Base-by-base conservation (phyloP, 2,888 invertebrate species). In the Cetonia aurata region DNA sequence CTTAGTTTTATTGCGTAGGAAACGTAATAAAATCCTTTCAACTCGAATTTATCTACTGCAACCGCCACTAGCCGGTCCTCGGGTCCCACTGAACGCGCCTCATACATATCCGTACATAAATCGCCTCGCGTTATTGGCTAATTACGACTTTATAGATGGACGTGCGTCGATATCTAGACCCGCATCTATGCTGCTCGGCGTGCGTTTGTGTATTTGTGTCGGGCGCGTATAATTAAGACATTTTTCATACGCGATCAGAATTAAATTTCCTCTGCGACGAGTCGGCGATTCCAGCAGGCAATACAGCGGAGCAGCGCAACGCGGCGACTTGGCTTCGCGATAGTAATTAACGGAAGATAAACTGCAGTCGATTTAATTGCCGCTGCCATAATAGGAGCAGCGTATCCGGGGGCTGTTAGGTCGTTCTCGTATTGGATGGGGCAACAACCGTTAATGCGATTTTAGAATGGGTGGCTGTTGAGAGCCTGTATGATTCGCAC, bases 281-380 rank as follows among this genome's bases (percentile, higher is more conserved):
- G 56, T n/a, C 19, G n/a, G 25, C 53, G 25, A 19, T 53, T 19
- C 25, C 4, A 53, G 53, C 53, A 53, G n/a, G 25, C 9, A 31
- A 17, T 25, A n/a, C n/a, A 25, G 25, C 25, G 25, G 4, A 31
- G 25, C 53, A 25, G 10, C 53, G 10, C 25, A 53, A 25, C 25
- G n/a, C 6, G 33, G 10, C 41, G 19, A 41, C 12, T n/a, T 19
- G 6, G 37, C 13, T 73, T 74, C 74, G 71, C 41, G 74, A 74
- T 74, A 71, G 75, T 77, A 77, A 77, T 77, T 77, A 77, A 75
- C 76, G 76, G 72, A 65, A 65, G 75, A 77, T 77, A 77, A 77
- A 77, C 76, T 75, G 75, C 73, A 72, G 67, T 71, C 68, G 69
- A 74, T 76, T 75, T 77, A 77, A 77, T 77, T 77, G 76, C 57